A percentile compares a stretch with the other conserved stretches of the same genome.
Conservation (phyloP, 2,888 invertebrate species). For the Kuschelorhynchus macadamiae region DNA sequence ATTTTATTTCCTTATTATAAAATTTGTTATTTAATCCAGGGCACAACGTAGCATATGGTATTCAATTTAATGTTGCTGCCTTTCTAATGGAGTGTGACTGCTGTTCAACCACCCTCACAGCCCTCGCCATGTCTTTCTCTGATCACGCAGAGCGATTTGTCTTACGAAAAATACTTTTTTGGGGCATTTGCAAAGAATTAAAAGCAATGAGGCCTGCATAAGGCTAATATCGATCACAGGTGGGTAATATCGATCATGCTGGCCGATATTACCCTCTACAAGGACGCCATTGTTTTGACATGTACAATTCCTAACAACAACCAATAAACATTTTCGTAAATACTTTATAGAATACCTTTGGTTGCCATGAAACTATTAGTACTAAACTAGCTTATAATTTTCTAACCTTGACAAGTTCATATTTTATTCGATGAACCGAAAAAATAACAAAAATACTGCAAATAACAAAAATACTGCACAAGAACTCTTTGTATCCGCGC, state of each 20-base stretch:
- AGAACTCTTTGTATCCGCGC: background rate
- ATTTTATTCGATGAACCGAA: conserved; percentile 15
- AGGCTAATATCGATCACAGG: conserved; percentile 18
- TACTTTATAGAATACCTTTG: conserved; percentile 6
- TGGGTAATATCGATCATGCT: conserved; percentile 21
- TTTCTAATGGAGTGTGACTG: too few species aligned
- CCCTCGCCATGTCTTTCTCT: too few species aligned
- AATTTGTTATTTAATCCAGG: conserved; percentile 16
- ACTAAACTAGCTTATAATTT: background rate
- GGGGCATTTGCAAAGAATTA: conserved; percentile 5
- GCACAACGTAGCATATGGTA: conserved; percentile 22
- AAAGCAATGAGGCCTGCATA: conserved; percentile 1
- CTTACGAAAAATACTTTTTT: background rate
- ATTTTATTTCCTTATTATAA: background rate
- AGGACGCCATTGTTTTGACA: conserved; percentile 14
- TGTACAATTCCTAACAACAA: conserved; percentile 12
- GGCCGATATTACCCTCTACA: conserved; percentile 14
- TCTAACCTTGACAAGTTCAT: conserved; percentile 1
- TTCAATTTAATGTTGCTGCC: too few species aligned
- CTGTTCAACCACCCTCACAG: too few species aligned
- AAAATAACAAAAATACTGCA: background rate
- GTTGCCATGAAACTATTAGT: background rate
- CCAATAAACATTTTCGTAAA: conserved; percentile 13
- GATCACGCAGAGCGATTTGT: too few species aligned
- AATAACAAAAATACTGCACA: background rate